Evolutionary conservation across 2,797 vertebrate genomes (phyloP), one percentile per base, ranked within the genome.

Genomic region (Valencia hispanica): DNA sequence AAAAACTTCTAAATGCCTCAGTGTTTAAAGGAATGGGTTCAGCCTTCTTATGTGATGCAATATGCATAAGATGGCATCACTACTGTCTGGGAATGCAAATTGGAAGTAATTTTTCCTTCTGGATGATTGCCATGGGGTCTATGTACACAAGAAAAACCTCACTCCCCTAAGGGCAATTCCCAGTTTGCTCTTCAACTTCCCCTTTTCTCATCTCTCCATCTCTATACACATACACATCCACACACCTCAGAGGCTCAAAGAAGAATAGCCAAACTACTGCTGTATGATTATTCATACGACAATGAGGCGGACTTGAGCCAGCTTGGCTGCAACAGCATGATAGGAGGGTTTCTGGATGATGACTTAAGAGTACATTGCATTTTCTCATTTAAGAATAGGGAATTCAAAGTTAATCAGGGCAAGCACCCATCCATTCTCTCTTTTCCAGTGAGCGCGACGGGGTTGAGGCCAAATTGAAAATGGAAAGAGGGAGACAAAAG

Each of bases 11-110:
- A 53, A 80, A 78, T 79, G 74, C 89, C 84, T 74, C 39, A 22
- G 83, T 82, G 83, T 74, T 77, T 88, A 83, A 68, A 92, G 79
- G 78, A 92, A 89, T 83, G 79, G 78, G 78, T 75, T 76, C 50
- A 79, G 79, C 73, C 78, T 30, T 73, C 71, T 66, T 76, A 57
- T 87, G 83, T 90, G 87, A 92, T 88, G 71, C 80, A 92, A 85
- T 80, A 70, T 14, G 48, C 80, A 84, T 74, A 84, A 45, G 82
- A 87, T 80, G 75, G 73, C 79, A 88, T 91, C 87, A 68, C 74
- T 59, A 61, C 86, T 87, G 80, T 92, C 88, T 92, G 82, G 71
- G 85, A 92, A 94, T 93, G 85, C 86, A 88, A 92, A 93, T 89
- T 79, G 70, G 45, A 77, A 77, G 89, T 90, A 84, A 17, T 84